Conservation (phyloP, 1,140 invertebrate species). For the Vanessa atalanta region DNA sequence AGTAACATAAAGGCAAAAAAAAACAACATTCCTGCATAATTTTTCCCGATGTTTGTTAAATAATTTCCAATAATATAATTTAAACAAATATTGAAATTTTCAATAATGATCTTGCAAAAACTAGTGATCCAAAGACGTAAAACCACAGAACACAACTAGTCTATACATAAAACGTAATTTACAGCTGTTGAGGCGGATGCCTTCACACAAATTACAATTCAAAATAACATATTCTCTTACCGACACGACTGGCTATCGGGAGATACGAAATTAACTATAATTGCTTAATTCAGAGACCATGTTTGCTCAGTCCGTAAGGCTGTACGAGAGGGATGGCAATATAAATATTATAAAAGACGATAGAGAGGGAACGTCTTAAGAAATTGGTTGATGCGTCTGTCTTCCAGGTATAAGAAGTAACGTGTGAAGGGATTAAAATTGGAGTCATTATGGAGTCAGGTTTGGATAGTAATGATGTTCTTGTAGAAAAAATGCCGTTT, state of each 20-base stretch:
- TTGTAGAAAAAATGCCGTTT: constrained; percentile 42
- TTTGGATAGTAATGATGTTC: constrained; percentile 56
- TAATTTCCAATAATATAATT: too few relatives aligned
- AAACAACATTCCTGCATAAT: too few relatives aligned
- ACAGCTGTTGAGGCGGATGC: constrained; percentile 75
- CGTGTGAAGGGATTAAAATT: constrained; percentile 68
- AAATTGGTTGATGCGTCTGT: constrained; percentile 48
- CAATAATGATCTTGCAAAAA: too few relatives aligned
- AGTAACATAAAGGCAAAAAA: too few relatives aligned
- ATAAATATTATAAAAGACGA: constrained; percentile 38
- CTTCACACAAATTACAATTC: constrained; percentile 78
- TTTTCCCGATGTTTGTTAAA: too few relatives aligned
- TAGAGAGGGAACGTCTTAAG: constrained; percentile 44
- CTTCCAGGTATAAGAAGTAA: constrained; percentile 64
- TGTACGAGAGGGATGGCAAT: constrained; percentile 51
- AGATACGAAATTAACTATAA: constrained; percentile 78
- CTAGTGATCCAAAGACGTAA: too few relatives aligned
- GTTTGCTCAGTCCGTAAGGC: constrained; percentile 70
- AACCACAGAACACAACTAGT: constrained; percentile 49
- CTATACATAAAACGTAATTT: constrained; percentile 67
- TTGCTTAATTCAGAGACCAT: constrained; percentile 77
- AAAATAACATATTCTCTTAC: constrained; percentile 77
- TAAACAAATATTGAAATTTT: too few relatives aligned
- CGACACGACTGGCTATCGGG: constrained; percentile 66
- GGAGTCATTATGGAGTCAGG: constrained; percentile 58